These are phyloP conservation scores for Pocillopora meandrina DNA, from an alignment of 92 coral and sea anemone species.

Conservation along the genomic window DNA sequence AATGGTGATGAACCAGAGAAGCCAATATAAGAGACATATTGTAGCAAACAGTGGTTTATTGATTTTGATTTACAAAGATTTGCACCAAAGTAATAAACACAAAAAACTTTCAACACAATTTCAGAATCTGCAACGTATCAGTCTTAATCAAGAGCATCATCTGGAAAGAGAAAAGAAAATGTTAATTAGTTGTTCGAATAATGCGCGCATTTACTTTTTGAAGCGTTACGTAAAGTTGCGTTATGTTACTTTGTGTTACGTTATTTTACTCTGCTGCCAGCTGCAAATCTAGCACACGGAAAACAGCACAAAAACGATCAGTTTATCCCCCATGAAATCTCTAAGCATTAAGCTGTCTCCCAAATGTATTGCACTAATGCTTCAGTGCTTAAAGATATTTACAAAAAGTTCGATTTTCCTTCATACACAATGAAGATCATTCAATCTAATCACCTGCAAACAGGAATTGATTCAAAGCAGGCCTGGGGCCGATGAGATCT, in stretches of 20 bases:
- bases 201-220: no score
- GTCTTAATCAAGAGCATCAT: no score
- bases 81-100: background rate
- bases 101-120: background rate
- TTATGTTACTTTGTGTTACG: background rate
- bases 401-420: background rate
- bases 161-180: no score
- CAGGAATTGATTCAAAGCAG: background rate
- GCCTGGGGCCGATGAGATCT: slow-evolving; percentile 5
- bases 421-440: background rate
- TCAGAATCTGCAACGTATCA: no score
- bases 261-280: background rate
- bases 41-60: background rate
- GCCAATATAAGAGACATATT: background rate
- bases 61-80: background rate
- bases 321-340: background rate
- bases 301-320: no score
- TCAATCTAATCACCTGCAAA: background rate
- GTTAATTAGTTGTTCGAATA: no score
- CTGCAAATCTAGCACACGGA: no score
- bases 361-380: background rate
- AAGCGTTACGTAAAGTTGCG: background rate
- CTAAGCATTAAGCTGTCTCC: background rate
- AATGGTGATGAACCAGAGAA: background rate
- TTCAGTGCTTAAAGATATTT: background rate